These are phyloP conservation scores for Lethenteron reissneri DNA, from an alignment of 2,113 vertebrate species.

Conservation along the genomic window DNA sequence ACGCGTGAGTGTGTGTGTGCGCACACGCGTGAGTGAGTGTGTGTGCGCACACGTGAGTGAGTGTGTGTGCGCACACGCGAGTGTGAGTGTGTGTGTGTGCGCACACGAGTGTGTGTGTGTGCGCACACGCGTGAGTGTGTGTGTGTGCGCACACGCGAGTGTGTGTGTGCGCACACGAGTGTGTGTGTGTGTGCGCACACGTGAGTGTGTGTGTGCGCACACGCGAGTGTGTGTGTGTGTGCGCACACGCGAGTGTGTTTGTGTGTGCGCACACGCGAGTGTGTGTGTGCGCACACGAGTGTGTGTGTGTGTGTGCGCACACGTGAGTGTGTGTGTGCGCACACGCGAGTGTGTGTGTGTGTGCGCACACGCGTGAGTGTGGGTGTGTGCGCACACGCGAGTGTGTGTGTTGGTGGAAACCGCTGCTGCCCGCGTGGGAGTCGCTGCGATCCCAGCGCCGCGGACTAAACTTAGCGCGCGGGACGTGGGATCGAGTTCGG, in stretches of 20 bases:
- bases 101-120: background rate
- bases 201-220: background rate
- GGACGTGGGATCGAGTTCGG: too few relatives aligned
- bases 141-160: background rate
- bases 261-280: background rate
- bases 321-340: background rate
- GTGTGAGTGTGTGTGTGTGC: background rate
- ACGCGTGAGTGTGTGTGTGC: background rate
- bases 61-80: too few relatives aligned
- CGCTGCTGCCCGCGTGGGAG: too few relatives aligned
- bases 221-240: background rate
- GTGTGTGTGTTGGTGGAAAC: background rate
- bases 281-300: background rate
- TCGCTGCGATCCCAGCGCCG: too few relatives aligned
- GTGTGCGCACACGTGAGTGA: background rate
- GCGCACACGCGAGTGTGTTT: background rate
- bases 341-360: background rate
- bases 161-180: background rate
- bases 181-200: background rate
- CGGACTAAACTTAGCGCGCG: too few relatives aligned
- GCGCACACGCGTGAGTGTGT: background rate
- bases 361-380: background rate
- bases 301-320: background rate
- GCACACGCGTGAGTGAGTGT: background rate
- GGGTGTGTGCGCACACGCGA: background rate